Evolutionary conservation across 92 coral and sea anemone species (phyloP), one percentile per base, ranked within the genome.

Genomic region (Porites rus): DNA sequence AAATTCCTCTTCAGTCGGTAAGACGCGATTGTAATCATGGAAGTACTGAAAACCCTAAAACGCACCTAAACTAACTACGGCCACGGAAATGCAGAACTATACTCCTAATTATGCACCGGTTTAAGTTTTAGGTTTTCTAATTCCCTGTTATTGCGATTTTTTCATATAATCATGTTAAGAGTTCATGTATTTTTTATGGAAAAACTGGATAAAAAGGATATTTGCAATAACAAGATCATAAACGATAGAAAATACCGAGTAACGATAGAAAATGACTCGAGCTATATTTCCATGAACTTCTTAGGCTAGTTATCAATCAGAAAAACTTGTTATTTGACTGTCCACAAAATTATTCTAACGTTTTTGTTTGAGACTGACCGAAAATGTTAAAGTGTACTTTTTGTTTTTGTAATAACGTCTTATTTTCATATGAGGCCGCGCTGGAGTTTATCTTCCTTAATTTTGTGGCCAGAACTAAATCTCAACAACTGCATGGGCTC

Each of bases 61-160:
- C 46, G 46, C 46, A 4, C 46, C 46, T 4, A 38, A 38, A 38
- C 46, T 3, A 25, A 70, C 59, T 21, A 56, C 22, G 6, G 11
- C 70, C 25, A 60, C 14, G 17, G 24, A 78, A 64, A 76, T 56
- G 25, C 24, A 0, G 12, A 76, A 24, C 43, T 79, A 62, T 6
- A 7, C 16, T 19, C 51, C 74, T 19, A 25, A 83, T 83, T 71
- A 73, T 38, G 7, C 72, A 50, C 31, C 64, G 61, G 11, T 74
- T 63, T 24, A 72, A 71, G 54, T 80, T 24, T 76, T 52, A 22
- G 76, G 51, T 18, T 24, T 38, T 25, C 53, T 80, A 80, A 80
- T 80, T 67, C 85, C 54, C 68, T 52, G 76, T 80, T 80, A 80
- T 80, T 80, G 69, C 65, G 75, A 80, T 68, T 80, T 68, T 64